Evolutionary conservation across 2,113 vertebrate genomes (phyloP), one percentile per base, ranked within the genome.

Genomic region (Dipodomys stephensi): DNA sequence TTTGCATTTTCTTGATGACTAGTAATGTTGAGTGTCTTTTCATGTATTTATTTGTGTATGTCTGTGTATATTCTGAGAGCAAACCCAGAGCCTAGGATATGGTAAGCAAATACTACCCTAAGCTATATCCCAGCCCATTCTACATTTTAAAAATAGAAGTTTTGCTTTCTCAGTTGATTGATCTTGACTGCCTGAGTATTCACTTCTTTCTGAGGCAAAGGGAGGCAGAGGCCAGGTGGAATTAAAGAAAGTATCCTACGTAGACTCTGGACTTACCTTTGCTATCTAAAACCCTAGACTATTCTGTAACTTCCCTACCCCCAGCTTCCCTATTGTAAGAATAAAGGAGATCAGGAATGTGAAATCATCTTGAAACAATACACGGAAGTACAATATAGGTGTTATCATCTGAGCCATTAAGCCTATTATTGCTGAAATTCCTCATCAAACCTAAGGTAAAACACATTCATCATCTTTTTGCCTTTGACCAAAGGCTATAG

Each of bases 301-400:
- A 27, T 60, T 19, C 28, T 93, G 1, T 76, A 93, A 57, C 64
- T 88, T 18, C 53, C 53, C 71, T 93, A 16, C 39, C 13, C 27
- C 64, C 87, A 0, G 88, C 49, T 49, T 49, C 12, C 49, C 49
- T 49, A 12, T 83, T 84, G 4, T 88, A 77, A 81, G 30, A 46
- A 71, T 82, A 90, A 94, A 92, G 44, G 44, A 68, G 10, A 77
- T 90, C 25, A 71, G n/a, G n/a, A 79, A 53, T 96, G 39, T 92
- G 78, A 93, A 90, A 90, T 25, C 68, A 65, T 20, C 91, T 93
- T 94, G 72, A 85, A 94, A 87, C 11, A 65, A 90, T 94, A 90
- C 89, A 60, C 82, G 44, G 90, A 95, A 94, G 68, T 87, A 28
- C 32, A 60, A 60, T 92, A 68, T 67, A 64, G 78, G 87, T 87